phyloP scores from a whole-genome alignment of 2,797 vertebrate genomes.

The Phylloscopus collybita region DNA sequence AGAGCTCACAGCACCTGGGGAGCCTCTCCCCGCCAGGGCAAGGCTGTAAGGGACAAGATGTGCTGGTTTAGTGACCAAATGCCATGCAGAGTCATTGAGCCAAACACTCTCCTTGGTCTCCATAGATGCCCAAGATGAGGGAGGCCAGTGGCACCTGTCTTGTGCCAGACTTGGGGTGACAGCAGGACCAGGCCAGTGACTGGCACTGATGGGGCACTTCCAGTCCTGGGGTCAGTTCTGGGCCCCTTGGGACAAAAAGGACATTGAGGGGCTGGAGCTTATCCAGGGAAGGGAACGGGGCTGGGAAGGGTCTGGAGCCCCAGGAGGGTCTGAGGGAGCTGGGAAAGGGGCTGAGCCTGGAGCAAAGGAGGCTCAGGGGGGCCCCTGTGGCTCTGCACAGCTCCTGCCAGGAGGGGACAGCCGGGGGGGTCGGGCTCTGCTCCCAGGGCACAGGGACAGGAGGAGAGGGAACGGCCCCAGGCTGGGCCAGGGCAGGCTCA shows the following conservation, averaged over 20 bases:
- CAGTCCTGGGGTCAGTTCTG: fast-evolving
- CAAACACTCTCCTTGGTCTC: neutral
- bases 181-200: neutral
- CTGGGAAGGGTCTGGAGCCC: neutral
- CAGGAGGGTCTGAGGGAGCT: neutral
- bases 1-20: neutral
- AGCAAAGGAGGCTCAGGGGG: neutral
- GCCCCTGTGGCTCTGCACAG: neutral
- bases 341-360: neutral
- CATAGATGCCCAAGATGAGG: neutral
- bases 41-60: neutral
- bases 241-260: no score
- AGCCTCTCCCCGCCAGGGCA: neutral
- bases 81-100: neutral
- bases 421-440: neutral
- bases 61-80: neutral
- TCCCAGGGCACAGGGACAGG: neutral
- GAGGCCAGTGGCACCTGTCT: neutral
- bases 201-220: neutral
- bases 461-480: neutral
- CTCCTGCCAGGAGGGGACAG: neutral
- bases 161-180: neutral
- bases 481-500: fast-evolving
- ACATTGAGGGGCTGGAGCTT: fast-evolving
- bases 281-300: fast-evolving